A percentile compares a stretch with the other conserved stretches of the same genome.
Evolutionary conservation across 2,888 invertebrate species (phyloP).

Genomic region (Nesidiocoris tenuis): DNA sequence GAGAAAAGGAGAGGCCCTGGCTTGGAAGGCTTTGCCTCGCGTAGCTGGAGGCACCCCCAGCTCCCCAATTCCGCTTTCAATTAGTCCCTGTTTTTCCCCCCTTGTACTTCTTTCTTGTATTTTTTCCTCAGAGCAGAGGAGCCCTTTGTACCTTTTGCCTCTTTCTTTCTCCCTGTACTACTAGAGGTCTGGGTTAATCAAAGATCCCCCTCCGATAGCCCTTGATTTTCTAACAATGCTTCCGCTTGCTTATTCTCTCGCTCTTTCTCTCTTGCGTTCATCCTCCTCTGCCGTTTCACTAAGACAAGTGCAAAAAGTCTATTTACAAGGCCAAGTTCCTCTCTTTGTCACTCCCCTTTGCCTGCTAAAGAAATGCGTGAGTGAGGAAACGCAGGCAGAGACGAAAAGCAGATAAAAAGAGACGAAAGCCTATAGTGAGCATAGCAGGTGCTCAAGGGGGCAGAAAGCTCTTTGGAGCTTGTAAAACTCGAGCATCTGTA

Average conservation of each 20-base stretch:
- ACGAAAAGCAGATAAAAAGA: not conserved
- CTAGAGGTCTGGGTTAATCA: conserved; percentile 4
- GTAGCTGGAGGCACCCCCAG: not conserved
- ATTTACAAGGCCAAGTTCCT: not conserved
- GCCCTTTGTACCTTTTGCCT: conserved; percentile 2
- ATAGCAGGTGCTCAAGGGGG: not conserved
- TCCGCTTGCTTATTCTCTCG: not conserved
- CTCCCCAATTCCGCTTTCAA: conserved; percentile 7
- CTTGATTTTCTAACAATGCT: not conserved
- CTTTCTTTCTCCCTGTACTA: not conserved
- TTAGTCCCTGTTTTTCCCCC: not conserved
- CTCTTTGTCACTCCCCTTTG: not conserved
- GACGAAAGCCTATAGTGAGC: no score
- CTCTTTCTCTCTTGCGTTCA: no score
- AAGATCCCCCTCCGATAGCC: not conserved
- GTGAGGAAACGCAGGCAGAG: not conserved
- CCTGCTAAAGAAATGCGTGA: not conserved
- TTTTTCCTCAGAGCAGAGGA: not conserved
- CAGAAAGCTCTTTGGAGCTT: not conserved
- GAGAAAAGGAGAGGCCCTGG: not conserved
- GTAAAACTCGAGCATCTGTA: conserved; percentile 15
- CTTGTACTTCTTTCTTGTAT: not conserved
- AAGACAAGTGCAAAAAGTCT: not conserved
- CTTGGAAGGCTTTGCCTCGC: not conserved
- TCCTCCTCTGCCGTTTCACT: no score